phyloP scores from a whole-genome alignment of 2,797 vertebrate species.

The Pagetopsis macropterus region DNA sequence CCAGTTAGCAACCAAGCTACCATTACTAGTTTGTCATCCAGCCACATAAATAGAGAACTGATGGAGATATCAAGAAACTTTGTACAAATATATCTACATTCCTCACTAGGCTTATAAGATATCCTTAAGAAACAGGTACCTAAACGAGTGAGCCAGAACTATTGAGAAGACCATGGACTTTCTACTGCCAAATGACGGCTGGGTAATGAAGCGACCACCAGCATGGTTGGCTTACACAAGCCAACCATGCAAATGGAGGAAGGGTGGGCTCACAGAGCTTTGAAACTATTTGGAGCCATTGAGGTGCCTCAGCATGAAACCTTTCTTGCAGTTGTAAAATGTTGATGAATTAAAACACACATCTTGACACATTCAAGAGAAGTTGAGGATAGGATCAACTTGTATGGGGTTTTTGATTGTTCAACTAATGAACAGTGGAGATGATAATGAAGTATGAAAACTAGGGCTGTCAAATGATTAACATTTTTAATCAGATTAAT shows the following conservation, averaged over 20 bases:
- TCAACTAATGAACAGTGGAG: not conserved
- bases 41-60: too few species aligned
- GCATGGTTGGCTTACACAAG: too few species aligned
- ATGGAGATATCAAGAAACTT: too few species aligned
- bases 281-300: constrained; percentile 28
- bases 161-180: not conserved
- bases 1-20: too few species aligned
- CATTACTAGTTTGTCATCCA: too few species aligned
- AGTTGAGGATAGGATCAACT: not conserved
- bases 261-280: not conserved
- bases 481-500: too few species aligned
- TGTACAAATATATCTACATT: too few species aligned
- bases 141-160: not conserved
- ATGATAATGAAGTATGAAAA: not conserved
- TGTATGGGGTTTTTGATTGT: not conserved
- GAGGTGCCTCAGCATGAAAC: not conserved
- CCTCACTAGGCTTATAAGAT: not conserved
- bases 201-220: not conserved
- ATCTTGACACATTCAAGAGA: not conserved
- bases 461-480: too few species aligned
- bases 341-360: not conserved
- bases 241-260: not conserved
- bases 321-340: not conserved
- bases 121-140: not conserved
- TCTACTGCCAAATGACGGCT: not conserved